Conservation (phyloP, 2,888 invertebrate genomes). For the Platycnemis pennipes region DNA sequence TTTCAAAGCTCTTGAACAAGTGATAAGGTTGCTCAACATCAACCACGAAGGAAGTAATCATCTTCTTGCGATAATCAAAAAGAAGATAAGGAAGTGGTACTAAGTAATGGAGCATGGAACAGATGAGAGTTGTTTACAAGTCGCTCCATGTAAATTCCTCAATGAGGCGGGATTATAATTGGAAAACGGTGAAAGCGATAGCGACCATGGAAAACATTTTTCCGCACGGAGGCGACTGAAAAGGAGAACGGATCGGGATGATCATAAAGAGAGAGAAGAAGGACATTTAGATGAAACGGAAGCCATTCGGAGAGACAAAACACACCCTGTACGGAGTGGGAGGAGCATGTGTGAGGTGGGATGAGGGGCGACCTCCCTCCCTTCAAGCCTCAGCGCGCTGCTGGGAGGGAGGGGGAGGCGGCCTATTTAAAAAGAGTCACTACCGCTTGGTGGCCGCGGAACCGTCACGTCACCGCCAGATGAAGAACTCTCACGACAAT, state of each 20-base stretch:
- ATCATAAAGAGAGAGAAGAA: neutral
- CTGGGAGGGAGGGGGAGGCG: neutral
- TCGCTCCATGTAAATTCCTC: too few relatives aligned
- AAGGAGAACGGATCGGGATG: neutral
- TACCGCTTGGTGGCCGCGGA: neutral
- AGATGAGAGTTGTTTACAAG: too few relatives aligned
- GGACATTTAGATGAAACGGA: neutral
- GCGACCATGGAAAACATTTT: neutral
- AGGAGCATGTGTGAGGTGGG: neutral
- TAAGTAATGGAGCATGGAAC: too few relatives aligned
- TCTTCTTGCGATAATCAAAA: too few relatives aligned
- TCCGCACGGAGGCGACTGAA: neutral
- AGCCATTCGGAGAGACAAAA: conserved; percentile 17
- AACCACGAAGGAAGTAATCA: too few relatives aligned
- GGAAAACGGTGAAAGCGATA: too few relatives aligned
- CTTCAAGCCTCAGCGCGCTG: neutral
- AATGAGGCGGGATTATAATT: too few relatives aligned
- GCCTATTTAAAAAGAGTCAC: conserved; percentile 47
- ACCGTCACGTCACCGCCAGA: neutral
- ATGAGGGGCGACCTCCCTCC: conserved; percentile 23
- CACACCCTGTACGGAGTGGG: neutral
- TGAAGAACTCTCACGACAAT: neutral
- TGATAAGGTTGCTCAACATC: too few relatives aligned
- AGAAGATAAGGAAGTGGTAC: too few relatives aligned
- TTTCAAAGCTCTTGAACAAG: too few relatives aligned